Percentiles rank a stretch among this genome's conserved stretches.
Evolutionary conservation across 2,797 vertebrate genomes (phyloP).

Genomic region (Podarcis lilfordi): DNA sequence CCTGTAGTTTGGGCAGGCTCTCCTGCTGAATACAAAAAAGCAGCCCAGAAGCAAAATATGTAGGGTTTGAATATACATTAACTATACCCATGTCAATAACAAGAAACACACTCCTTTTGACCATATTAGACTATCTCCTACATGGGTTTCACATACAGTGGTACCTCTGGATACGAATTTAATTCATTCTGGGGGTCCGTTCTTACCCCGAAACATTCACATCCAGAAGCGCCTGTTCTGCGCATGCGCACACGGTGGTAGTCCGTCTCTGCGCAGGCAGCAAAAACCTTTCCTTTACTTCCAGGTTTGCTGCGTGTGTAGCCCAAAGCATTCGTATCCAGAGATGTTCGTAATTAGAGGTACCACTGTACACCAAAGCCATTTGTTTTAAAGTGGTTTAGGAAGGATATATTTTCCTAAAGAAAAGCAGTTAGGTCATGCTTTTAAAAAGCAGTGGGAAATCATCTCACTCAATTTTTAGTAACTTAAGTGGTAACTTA

Average conservation of each 20-base stretch:
- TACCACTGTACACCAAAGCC: background rate
- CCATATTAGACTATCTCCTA: background rate
- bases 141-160: background rate
- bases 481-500: background rate
- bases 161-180: too few species aligned
- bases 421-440: background rate
- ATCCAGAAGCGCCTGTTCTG: too few species aligned
- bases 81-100: background rate
- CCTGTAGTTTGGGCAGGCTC: background rate
- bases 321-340: too few species aligned
- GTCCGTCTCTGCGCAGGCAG: too few species aligned
- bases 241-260: too few species aligned
- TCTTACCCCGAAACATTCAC: too few species aligned
- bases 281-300: too few species aligned
- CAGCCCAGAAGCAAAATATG: background rate
- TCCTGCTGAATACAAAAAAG: background rate
- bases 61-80: background rate
- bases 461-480: background rate
- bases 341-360: too few species aligned
- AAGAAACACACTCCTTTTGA: background rate
- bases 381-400: background rate
- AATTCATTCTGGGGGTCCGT: too few species aligned
- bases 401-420: background rate
- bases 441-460: background rate
- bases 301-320: too few species aligned